Base-by-base conservation (phyloP, 2,888 invertebrate species). In the Drosophila sordidula region DNA sequence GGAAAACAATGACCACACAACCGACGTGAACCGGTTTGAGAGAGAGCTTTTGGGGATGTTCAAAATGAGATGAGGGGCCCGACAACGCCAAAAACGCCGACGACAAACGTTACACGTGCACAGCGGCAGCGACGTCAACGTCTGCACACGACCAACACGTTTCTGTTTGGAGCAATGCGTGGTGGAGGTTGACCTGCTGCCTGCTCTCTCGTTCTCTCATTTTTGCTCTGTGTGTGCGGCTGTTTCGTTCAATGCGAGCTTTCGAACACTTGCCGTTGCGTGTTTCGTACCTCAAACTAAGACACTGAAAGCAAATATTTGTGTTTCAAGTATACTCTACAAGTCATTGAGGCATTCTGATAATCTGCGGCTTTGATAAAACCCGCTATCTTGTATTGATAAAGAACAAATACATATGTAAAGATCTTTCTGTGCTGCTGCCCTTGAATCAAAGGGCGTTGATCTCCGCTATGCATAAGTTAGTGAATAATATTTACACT, bases 121-220 rank as follows among this genome's bases (percentile, higher is more conserved):
- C 64, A 41, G 56, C 67, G 32, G 8, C 66, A 49, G 42, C 59
- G 42, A 57, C 42, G 75, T 29, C 44, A 59, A 61, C 59, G 6
- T 68, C 66, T 73, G 78, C 84, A 84, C 84, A 84, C 87, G 87
- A 84, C 78, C 58, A 70, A 77, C 84, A 84, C 84, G 84, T 84
- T 84, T 80, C 67, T 44, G 39, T 46, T 59, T 65, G 61, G 38
- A 78, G 70, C 75, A 58, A 74, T 59, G 70, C 57, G 68, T 73
- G 77, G 32, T 18, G 59, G 29, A 51, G 50, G 52, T 39, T 56
- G 70, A 34, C 34, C 51, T 49, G 52, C 26, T 63, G 22, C 22
- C 36, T 14, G 50, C 22, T 36, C 45, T 42, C 50, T 25, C 34
- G 3, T 12, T 34, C 44, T 34, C 50, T 36, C 38, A 56, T 29